Base-by-base conservation (phyloP, 2,797 vertebrate genomes). In the Alca torda region DNA sequence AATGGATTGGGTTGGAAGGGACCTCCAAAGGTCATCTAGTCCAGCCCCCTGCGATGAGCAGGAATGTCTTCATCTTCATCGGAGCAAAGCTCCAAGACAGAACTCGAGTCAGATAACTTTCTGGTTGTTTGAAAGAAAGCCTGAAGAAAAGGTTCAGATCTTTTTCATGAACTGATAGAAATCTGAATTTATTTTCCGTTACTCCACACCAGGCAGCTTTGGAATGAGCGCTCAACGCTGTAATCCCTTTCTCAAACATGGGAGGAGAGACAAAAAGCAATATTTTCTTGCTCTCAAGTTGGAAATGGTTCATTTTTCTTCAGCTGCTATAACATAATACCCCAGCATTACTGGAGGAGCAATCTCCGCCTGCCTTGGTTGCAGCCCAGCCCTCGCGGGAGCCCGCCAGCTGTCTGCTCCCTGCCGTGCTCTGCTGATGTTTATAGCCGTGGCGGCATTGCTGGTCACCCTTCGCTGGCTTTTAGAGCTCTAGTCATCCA, bases 361-460 rank as follows among this genome's bases (percentile, higher is more conserved):
- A 57, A 43, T 70, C 65, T 80, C 76, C 9, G 33, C 63, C 89
- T 85, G 83, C 77, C 79, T 87, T 95, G 94, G 96, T 92, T 86
- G 18, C 76, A 54, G 72, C 89, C 90, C 94, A 95, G 90, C 53
- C 73, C 73, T 64, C 19, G 67, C 1, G 10, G 80, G 79, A 82
- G 70, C 80, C 79, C 10, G 13, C 51, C 39, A 67, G 48, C 73
- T 94, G 75, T 4, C 81, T 79, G 77, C 35, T 84, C 54, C 75
- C 61, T 0, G 2, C 75, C 0, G 0, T 11, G 26, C 70, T 86
- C 64, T 0, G 3, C 50, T 64, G 70, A 33, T 5, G 0, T 77
- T 95, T 70, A 57, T 59, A 70, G 77, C 65, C 1, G 1, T 30
- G 80, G 59, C 37, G 45, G 84, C 8, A 0, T 59, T 83, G 82